Conservation (phyloP, 2,888 invertebrate species). For the Agrochola macilenta region DNA sequence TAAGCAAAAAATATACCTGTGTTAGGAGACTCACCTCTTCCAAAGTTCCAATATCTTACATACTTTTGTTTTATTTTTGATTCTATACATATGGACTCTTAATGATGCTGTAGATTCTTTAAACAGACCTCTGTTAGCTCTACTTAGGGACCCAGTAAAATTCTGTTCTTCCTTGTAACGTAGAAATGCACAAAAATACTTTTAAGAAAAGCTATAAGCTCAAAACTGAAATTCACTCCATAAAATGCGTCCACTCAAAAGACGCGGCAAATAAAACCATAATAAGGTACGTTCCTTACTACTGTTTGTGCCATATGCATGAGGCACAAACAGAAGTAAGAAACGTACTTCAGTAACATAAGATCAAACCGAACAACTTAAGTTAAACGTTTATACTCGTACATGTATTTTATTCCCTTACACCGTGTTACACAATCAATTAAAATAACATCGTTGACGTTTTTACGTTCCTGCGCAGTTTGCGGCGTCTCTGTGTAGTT, state of each 20-base stretch:
- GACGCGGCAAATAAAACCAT: background rate
- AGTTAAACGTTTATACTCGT: constrained; percentile 40
- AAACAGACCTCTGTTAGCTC: background rate
- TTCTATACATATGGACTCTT: no score
- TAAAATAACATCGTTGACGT: constrained; percentile 54
- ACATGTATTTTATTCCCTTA: constrained; percentile 53
- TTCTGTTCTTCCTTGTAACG: background rate
- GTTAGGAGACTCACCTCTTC: no score
- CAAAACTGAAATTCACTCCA: background rate
- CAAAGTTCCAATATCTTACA: no score
- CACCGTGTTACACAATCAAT: constrained; percentile 61
- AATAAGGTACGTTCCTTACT: constrained; percentile 5
- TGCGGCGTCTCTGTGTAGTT: constrained; percentile 50
- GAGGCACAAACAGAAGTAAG: constrained; percentile 26
- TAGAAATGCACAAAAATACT: background rate
- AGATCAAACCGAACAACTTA: constrained; percentile 39
- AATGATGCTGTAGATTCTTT: background rate
- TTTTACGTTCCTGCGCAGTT: constrained; percentile 48
- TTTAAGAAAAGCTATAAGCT: background rate
- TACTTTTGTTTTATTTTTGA: no score
- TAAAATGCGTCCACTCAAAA: constrained; percentile 6
- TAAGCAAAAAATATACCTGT: no score
- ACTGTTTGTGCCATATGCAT: background rate
- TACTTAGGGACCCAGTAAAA: background rate
- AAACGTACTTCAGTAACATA: constrained; percentile 25